A percentile compares a stretch with the other conserved stretches of the same genome.
Conservation (phyloP, 2,113 vertebrate genomes). For the Bothrops jararaca region DNA sequence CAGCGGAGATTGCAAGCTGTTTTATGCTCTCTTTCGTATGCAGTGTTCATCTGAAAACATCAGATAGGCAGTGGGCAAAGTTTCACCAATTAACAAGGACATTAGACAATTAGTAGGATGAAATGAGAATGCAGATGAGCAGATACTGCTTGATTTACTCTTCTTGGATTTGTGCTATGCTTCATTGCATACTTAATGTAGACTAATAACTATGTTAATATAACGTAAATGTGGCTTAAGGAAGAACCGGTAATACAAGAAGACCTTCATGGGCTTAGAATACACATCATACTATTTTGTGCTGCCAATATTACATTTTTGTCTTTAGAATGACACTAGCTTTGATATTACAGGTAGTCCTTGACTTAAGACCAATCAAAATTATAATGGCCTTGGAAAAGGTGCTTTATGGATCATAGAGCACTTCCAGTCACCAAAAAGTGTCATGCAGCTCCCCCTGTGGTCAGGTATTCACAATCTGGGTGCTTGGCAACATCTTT, state of each 20-base stretch:
- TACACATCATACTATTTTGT: not conserved
- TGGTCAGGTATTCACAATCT: not conserved
- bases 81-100: not conserved
- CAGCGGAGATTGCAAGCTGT: too few species aligned
- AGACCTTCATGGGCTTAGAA: not conserved
- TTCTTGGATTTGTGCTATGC: not conserved
- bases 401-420: not conserved
- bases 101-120: not conserved
- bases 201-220: not conserved
- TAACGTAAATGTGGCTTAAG: not conserved
- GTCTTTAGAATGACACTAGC: not conserved
- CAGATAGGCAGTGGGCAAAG: not conserved
- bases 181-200: not conserved
- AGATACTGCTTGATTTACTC: not conserved
- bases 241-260: not conserved
- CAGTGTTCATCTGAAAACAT: not conserved
- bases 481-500: not conserved
- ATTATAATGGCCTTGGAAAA: not conserved
- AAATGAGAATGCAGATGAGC: not conserved
- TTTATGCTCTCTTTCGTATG: not conserved
- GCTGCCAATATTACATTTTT: not conserved
- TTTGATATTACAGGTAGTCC: not conserved
- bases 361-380: not conserved
- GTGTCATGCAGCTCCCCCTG: not conserved
- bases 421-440: not conserved